phyloP scores from a whole-genome alignment of 2,888 invertebrate species.

The Tenthredo distinguenda region DNA sequence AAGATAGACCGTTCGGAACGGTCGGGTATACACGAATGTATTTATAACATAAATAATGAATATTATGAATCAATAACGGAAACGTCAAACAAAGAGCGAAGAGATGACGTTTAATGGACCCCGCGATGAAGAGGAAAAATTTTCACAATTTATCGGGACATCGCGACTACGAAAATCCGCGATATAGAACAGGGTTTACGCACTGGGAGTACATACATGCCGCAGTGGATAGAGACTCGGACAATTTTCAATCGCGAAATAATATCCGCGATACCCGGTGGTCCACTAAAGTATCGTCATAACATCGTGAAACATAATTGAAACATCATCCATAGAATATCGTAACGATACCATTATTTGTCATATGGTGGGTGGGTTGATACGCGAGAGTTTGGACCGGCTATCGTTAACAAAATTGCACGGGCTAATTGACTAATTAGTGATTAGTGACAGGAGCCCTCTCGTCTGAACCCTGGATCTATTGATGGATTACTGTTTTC shows the following conservation, averaged over 20 bases:
- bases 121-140: neutral
- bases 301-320: slow-evolving; percentile 66
- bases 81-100: slow-evolving; percentile 1
- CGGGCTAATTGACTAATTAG: slow-evolving; percentile 73
- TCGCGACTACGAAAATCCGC: neutral
- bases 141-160: neutral
- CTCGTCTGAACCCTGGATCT: slow-evolving; percentile 58
- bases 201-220: neutral
- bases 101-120: neutral
- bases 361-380: neutral
- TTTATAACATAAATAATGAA: slow-evolving; percentile 27
- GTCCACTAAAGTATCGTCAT: slow-evolving; percentile 60
- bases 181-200: slow-evolving; percentile 6
- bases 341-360: slow-evolving; percentile 58
- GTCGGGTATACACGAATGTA: neutral
- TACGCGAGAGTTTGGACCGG: slow-evolving; percentile 25
- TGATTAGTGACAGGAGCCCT: slow-evolving; percentile 67
- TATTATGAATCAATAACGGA: slow-evolving; percentile 41
- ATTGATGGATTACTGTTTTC: slow-evolving; percentile 70
- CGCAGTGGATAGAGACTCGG: neutral
- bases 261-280: slow-evolving; percentile 24
- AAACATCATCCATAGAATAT: slow-evolving; percentile 62
- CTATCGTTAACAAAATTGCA: slow-evolving; percentile 73
- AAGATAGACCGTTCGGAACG: neutral
- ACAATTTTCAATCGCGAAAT: slow-evolving; percentile 18